phyloP scores from a whole-genome alignment of 2,113 vertebrate genomes.

The Hoplias malabaricus region DNA sequence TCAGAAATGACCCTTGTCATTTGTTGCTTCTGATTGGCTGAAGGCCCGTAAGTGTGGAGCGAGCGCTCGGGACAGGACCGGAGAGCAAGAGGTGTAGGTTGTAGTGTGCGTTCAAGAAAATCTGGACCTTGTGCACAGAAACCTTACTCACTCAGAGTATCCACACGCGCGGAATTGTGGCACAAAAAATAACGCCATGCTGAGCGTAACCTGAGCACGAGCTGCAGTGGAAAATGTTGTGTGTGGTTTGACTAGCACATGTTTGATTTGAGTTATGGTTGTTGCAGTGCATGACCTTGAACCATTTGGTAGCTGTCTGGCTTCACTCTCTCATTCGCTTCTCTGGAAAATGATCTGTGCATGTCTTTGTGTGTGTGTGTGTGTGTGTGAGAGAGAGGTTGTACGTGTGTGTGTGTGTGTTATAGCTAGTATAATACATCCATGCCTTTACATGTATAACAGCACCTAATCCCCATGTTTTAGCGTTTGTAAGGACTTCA shows the following conservation, averaged over 20 bases:
- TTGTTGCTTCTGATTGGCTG: too few relatives aligned
- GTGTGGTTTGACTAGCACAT: constrained; percentile 55
- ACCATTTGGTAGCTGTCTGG: constrained; percentile 41
- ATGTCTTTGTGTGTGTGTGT: constrained; percentile 65
- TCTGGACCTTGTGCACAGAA: too few relatives aligned
- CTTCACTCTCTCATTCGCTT: constrained; percentile 48
- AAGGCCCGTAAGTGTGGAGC: too few relatives aligned
- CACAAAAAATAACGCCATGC: too few relatives aligned
- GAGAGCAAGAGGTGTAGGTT: too few relatives aligned
- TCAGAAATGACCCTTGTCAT: too few relatives aligned
- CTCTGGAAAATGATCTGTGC: constrained; percentile 64
- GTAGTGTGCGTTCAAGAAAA: too few relatives aligned
- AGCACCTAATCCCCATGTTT: not conserved
- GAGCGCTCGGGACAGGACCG: too few relatives aligned
- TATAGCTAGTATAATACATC: constrained; percentile 49
- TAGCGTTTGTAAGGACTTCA: not conserved
- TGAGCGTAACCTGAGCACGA: not conserved
- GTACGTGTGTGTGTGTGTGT: constrained; percentile 38
- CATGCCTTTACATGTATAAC: not conserved
- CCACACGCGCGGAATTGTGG: too few relatives aligned
- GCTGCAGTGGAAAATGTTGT: constrained; percentile 29
- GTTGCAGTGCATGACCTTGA: constrained; percentile 69
- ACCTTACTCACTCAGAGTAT: too few relatives aligned
- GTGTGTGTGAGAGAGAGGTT: not conserved
- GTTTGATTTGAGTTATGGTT: constrained; percentile 41